Percentiles rank a stretch among this genome's conserved stretches.
Conservation (phyloP, 2,113 vertebrate species). For the Gallinago paraguaiae region DNA sequence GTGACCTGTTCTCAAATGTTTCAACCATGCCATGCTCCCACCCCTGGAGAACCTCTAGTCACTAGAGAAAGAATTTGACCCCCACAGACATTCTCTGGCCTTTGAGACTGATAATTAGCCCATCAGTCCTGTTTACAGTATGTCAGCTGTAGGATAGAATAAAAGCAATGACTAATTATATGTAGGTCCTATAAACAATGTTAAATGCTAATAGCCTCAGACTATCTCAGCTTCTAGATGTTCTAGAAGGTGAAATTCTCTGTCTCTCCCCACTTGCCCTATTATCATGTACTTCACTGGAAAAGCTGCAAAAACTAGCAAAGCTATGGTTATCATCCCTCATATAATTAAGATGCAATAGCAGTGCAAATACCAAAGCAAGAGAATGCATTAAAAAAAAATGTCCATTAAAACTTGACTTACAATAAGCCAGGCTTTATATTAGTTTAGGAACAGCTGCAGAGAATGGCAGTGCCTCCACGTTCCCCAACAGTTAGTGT, state of each 20-base stretch:
- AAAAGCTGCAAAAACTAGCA: not conserved
- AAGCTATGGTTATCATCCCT: not conserved
- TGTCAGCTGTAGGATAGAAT: not conserved
- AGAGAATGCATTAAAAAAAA: not conserved
- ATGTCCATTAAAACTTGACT: not conserved
- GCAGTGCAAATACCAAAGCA: not conserved
- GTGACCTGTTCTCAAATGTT: not conserved
- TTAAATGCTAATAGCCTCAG: not conserved
- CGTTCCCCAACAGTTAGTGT: not conserved
- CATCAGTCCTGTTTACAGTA: not conserved
- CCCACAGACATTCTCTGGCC: not conserved
- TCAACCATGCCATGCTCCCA: not conserved
- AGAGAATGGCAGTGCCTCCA: not conserved
- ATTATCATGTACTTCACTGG: not conserved
- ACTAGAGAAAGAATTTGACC: not conserved
- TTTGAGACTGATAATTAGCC: not conserved
- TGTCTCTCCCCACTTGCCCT: not conserved
- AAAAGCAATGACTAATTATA: not conserved
- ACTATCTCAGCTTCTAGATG: not conserved
- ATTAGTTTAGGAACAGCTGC: not conserved
- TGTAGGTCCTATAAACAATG: not conserved
- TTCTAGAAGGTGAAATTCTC: not conserved
- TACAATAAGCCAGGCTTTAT: not conserved
- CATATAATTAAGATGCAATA: not conserved
- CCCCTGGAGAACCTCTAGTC: not conserved